Conservation (phyloP, 2,113 vertebrate genomes). For the Pluvianellus socialis region DNA sequence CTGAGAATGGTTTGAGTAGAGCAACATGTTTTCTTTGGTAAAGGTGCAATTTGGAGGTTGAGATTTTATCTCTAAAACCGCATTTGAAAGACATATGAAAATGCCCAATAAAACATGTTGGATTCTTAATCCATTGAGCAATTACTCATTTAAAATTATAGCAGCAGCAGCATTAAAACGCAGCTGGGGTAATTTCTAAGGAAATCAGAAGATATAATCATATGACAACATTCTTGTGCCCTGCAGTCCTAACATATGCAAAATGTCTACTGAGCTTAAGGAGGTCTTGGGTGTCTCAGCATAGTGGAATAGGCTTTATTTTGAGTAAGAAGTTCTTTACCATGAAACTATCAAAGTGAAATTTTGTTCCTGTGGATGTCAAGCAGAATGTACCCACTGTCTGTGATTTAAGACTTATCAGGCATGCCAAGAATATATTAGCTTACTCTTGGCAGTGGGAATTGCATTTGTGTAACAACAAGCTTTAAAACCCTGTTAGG, state of each 20-base stretch:
- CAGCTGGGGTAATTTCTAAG: constrained; percentile 49
- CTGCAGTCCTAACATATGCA: neutral
- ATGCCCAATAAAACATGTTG: neutral
- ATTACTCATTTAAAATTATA: neutral
- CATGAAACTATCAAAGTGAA: neutral
- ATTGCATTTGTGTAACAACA: constrained; percentile 50
- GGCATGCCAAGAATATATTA: constrained; percentile 30
- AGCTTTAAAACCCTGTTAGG: constrained; percentile 20
- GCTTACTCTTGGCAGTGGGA: constrained; percentile 21
- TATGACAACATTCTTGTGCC: neutral
- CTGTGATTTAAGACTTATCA: constrained; percentile 19
- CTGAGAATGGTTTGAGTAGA: neutral
- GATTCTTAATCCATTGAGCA: constrained; percentile 4
- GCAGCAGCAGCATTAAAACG: neutral
- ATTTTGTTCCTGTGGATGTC: neutral
- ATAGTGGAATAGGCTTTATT: neutral
- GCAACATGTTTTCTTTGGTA: neutral
- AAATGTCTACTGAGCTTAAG: neutral
- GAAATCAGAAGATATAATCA: neutral
- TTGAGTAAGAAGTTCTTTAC: neutral
- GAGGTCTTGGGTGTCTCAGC: neutral
- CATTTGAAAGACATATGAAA: neutral
- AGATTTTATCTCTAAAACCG: constrained; percentile 24
- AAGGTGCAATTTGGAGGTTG: neutral
- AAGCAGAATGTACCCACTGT: neutral